Conservation (phyloP, 2,888 invertebrate genomes). For the Pyrgus malvae region DNA sequence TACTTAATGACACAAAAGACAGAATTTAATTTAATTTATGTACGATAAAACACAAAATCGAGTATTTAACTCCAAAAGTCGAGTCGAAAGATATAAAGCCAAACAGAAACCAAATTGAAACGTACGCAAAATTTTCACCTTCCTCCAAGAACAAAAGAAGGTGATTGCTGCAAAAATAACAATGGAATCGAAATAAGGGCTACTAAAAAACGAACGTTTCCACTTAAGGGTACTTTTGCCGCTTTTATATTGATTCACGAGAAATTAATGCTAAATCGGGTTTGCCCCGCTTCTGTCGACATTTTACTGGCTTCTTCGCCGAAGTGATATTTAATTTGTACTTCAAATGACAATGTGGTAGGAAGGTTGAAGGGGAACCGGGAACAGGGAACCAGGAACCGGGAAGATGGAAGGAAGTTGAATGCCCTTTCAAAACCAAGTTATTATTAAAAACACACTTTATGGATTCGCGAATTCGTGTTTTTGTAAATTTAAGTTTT, state of each 20-base stretch:
- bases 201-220: slow-evolving; percentile 8
- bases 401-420: neutral
- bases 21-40: too few relatives aligned
- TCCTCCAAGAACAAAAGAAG: slow-evolving; percentile 8
- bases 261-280: slow-evolving; percentile 48
- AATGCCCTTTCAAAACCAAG: neutral
- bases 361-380: neutral
- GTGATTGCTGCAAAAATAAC: slow-evolving; percentile 11
- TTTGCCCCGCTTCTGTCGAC: slow-evolving; percentile 45
- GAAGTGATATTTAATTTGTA: slow-evolving; percentile 14
- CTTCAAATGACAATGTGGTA: slow-evolving; percentile 6
- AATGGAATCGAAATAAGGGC: slow-evolving; percentile 11
- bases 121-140: neutral
- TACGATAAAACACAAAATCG: too few relatives aligned
- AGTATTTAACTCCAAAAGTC: too few relatives aligned
- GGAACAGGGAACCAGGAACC: slow-evolving; percentile 1
- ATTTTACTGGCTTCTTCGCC: slow-evolving; percentile 42
- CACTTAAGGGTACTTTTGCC: slow-evolving; percentile 1
- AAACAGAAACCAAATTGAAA: slow-evolving; percentile 12
- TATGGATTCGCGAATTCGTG: too few relatives aligned
- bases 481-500: too few relatives aligned
- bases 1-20: too few relatives aligned
- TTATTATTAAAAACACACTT: neutral
- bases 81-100: neutral
- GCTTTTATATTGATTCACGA: slow-evolving; percentile 44